These are phyloP conservation scores for Phorcus lineatus DNA, from an alignment of 2,888 invertebrate species.

Conservation along the genomic window DNA sequence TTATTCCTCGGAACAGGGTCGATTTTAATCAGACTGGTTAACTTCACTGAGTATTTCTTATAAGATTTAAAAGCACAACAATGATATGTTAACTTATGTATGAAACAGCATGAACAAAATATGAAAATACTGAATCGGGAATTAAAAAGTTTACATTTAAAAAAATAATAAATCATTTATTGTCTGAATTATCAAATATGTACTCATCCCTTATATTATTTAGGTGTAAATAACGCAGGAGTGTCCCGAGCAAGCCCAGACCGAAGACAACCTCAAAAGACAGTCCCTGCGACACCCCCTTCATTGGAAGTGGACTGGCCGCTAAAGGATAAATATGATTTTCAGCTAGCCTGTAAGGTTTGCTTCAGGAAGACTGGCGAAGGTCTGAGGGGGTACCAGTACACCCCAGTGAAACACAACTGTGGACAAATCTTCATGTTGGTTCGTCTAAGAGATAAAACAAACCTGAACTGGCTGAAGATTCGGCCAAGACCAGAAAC, in stretches of 20 bases:
- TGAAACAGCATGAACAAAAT: no score
- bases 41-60: no score
- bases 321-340: constrained; percentile 56
- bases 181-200: no score
- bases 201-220: no score
- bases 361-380: constrained; percentile 65
- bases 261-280: constrained; percentile 27
- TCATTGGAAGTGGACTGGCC: constrained; percentile 50
- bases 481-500: constrained; percentile 55
- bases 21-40: no score
- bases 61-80: no score
- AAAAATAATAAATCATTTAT: no score
- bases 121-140: no score
- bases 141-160: no score
- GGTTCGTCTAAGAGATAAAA: constrained; percentile 46
- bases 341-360: constrained; percentile 58
- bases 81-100: no score
- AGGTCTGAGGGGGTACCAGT: constrained; percentile 57
- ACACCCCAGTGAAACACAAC: constrained; percentile 44
- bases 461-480: constrained; percentile 61
- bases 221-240: no score
- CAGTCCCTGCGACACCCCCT: neutral
- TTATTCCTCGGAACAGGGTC: no score
- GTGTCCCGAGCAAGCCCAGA: constrained; percentile 15
- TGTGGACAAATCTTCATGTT: constrained; percentile 60